Evolutionary conservation across 2,888 invertebrate genomes (phyloP).

Genomic region (Callyntrura guangdongensis): DNA sequence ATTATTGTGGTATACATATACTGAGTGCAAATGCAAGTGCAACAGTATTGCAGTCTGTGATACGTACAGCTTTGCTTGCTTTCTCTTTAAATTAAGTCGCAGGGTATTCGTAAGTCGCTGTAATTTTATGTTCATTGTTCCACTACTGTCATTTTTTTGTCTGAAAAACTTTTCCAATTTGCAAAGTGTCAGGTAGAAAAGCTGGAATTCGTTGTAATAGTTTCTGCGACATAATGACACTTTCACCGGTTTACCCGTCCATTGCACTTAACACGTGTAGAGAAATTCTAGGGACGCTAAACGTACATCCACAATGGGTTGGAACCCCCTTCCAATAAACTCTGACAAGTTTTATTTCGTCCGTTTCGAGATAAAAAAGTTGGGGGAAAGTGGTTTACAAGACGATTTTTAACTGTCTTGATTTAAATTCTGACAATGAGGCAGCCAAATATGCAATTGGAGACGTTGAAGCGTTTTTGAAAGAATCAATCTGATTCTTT

Average conservation of each 20-base stretch:
- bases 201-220: constrained; percentile 1
- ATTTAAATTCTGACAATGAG: constrained; percentile 3
- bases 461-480: no score
- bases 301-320: background rate
- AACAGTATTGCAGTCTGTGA: background rate
- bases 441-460: background rate
- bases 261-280: constrained; percentile 32
- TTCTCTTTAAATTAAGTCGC: background rate
- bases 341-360: constrained; percentile 22
- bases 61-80: no score
- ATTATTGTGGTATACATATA: background rate
- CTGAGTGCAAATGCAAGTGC: background rate
- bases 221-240: constrained; percentile 38
- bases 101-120: background rate
- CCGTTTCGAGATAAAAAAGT: constrained; percentile 33
- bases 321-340: background rate
- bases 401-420: background rate
- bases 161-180: constrained; percentile 77
- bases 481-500: no score
- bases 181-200: constrained; percentile 75
- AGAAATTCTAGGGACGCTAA: background rate
- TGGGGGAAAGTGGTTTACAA: background rate
- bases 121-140: constrained; percentile 14
- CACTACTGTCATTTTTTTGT: constrained; percentile 52
- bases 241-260: constrained; percentile 16